Evolutionary conservation across 2,888 invertebrate genomes (phyloP), one percentile per base, ranked within the genome.

Genomic region (Bellardia pandia): DNA sequence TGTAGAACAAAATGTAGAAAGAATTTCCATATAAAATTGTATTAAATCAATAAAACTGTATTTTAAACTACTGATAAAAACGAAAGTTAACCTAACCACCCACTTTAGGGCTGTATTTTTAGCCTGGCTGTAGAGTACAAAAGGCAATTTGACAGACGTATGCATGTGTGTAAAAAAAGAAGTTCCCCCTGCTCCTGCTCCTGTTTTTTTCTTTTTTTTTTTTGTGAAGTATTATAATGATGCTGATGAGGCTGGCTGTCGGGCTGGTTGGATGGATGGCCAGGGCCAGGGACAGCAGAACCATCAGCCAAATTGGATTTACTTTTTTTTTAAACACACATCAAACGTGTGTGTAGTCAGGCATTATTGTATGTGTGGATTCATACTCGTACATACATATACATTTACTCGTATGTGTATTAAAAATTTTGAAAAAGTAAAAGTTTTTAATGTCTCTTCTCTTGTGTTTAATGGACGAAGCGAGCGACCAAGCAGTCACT

Each of bases 271-370:
- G 37, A n/a, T 79, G 71, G n/a, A 14, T 60, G 48, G 5, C 42
- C 68, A 58, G n/a, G 68, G 60, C 68, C 82, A 82, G 81, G 71
- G 66, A 51, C 40, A 53, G 75, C 5, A 13, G 78, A 77, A 53
- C 80, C 80, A 87, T 87, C 84, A 87, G 56, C 60, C 60, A 87
- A 87, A 87, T 87, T 87, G 86, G 81, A 87, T 87, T 84, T 86
- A 83, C 23, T 23, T 23, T 79, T 83, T 84, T 64, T 62, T 76
- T 45, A 42, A 14, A 48, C 16, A 77, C 74, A 79, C 40, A 78
- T 37, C 33, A 48, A 33, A 53, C 40, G 51, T 71, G 40, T 62
- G 51, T 60, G 40, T 37, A 14, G 51, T 13, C 13, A n/a, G 51
- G 2, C 13, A 14, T 9, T 23, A 23, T 1, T 30, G 56, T 9